A percentile compares a stretch with the other conserved stretches of the same genome.
phyloP scores from a whole-genome alignment of 2,113 vertebrate genomes.

The Charina bottae region DNA sequence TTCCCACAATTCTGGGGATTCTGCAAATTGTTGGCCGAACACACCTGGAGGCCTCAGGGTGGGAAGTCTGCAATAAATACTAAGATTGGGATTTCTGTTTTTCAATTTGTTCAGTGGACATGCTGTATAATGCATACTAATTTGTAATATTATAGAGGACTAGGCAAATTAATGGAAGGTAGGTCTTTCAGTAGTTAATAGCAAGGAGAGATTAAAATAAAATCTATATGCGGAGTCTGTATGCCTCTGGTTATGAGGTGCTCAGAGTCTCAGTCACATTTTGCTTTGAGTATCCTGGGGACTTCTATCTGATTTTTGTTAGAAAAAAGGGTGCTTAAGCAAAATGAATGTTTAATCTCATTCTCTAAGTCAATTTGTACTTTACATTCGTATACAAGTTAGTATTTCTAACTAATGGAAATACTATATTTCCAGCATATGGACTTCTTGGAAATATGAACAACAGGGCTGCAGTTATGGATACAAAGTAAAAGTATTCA shows the following conservation, averaged over 20 bases:
- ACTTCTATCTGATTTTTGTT: not conserved
- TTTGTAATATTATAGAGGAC: not conserved
- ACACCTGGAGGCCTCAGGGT: not conserved
- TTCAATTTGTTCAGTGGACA: not conserved
- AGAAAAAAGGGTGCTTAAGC: not conserved
- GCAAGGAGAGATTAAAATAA: not conserved
- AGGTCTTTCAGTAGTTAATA: not conserved
- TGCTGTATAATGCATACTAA: not conserved
- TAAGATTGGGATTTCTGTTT: conserved; percentile 29
- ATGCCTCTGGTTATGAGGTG: not conserved
- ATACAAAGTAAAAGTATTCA: not conserved
- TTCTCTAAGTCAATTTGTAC: not conserved
- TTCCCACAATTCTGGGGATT: not conserved
- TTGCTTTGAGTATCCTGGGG: not conserved
- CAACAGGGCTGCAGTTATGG: not conserved
- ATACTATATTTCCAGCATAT: not conserved
- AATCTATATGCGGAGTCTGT: not conserved
- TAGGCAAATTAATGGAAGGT: not conserved
- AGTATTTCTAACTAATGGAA: not conserved
- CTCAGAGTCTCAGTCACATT: not conserved
- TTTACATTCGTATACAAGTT: not conserved
- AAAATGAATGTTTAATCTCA: not conserved
- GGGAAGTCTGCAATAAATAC: conserved; percentile 19
- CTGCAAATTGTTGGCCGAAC: not conserved
- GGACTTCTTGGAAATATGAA: not conserved